These are phyloP conservation scores for Collichthys lucidus DNA, from an alignment of 2,113 vertebrate species.

Conservation along the genomic window DNA sequence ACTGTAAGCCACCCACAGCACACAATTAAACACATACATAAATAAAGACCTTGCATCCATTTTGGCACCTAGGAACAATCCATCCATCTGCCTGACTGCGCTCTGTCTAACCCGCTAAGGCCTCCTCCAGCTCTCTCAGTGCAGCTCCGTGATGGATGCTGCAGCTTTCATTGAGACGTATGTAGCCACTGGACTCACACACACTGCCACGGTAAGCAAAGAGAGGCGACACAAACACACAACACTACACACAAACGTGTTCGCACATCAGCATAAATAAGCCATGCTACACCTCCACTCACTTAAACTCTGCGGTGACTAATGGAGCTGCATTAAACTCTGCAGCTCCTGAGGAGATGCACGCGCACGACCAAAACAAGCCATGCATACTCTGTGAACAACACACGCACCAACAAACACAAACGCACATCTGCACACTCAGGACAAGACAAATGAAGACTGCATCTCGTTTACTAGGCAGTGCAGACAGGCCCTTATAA, in stretches of 20 bases:
- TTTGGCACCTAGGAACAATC: constrained; percentile 20
- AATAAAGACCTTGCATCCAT: constrained; percentile 27
- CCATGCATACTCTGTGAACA: neutral
- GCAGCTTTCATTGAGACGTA: constrained; percentile 56
- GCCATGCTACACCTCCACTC: constrained; percentile 36
- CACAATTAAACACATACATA: constrained; percentile 41
- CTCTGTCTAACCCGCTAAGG: neutral
- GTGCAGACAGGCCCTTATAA: constrained; percentile 65
- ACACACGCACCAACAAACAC: neutral
- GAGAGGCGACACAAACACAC: neutral
- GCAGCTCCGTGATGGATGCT: constrained; percentile 49
- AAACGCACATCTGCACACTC: neutral
- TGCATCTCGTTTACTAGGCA: constrained; percentile 53
- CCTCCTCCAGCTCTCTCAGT: constrained; percentile 27
- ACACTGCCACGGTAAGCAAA: constrained; percentile 17
- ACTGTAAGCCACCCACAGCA: neutral
- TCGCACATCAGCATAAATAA: constrained; percentile 53
- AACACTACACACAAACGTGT: neutral
- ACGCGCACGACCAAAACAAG: neutral
- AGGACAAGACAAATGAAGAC: constrained; percentile 63
- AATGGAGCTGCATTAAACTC: constrained; percentile 22
- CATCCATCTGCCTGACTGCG: constrained; percentile 13
- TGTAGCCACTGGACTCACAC: constrained; percentile 23
- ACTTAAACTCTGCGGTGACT: constrained; percentile 26
- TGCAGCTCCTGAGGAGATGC: constrained; percentile 5